Percentiles rank a stretch among this genome's conserved stretches.
Evolutionary conservation across 2,113 vertebrate species (phyloP).

Genomic region (Campylorhamphus procurvoides): DNA sequence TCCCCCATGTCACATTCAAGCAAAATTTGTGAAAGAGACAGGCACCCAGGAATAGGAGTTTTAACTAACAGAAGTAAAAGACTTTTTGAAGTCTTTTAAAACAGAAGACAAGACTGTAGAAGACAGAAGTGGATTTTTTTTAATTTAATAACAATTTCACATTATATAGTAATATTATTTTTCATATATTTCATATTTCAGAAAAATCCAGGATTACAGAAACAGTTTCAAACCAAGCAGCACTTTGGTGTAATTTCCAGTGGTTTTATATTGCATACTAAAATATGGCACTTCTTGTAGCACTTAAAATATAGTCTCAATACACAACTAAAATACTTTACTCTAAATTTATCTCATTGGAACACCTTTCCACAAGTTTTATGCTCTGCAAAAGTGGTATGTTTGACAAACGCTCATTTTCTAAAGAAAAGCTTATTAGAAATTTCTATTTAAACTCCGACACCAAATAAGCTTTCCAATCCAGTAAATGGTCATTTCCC

Average conservation of each 20-base stretch:
- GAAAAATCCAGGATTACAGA: not conserved
- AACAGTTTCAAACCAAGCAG: not conserved
- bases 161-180: not conserved
- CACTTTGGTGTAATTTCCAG: not conserved
- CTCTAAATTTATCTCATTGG: not conserved
- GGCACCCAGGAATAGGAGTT: rapidly evolving
- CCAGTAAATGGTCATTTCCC: not conserved
- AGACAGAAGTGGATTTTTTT: not conserved
- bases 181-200: not conserved
- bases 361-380: not conserved
- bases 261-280: not conserved
- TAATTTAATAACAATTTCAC: not conserved
- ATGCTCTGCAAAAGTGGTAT: not conserved
- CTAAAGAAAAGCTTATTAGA: not conserved
- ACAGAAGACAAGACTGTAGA: not conserved
- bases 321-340: not conserved
- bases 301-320: not conserved
- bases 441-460: not conserved
- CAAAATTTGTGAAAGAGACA: not conserved
- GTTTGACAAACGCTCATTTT: not conserved
- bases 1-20: not conserved
- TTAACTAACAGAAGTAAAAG: not conserved
- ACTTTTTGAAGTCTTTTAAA: not conserved
- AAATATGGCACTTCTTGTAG: not conserved
- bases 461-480: not conserved